Percentiles rank a stretch among this genome's conserved stretches.
These are phyloP conservation scores for Sinosuthora webbiana DNA, from an alignment of 2,113 vertebrate genomes.

Conservation along the genomic window DNA sequence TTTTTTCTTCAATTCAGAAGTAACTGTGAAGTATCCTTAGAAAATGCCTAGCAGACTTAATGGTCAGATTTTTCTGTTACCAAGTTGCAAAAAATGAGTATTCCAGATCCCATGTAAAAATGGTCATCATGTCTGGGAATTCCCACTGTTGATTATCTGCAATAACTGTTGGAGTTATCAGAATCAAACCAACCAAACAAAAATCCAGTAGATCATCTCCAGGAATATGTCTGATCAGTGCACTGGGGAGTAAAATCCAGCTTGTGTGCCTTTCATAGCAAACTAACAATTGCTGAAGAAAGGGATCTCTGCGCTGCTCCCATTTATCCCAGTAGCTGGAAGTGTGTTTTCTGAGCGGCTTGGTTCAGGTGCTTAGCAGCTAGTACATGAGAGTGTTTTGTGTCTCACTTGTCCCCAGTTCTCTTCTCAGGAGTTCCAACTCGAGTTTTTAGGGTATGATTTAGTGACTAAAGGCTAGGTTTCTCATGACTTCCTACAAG, in stretches of 20 bases:
- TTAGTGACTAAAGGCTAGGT: neutral
- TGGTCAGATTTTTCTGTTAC: neutral
- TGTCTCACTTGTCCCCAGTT: neutral
- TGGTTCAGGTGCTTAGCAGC: neutral
- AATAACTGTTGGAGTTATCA: neutral
- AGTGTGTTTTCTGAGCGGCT: fast-evolving
- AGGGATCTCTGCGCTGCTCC: neutral
- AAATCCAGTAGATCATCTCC: neutral
- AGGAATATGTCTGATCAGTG: neutral
- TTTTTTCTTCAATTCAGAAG: neutral
- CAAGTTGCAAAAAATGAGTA: neutral
- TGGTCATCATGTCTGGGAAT: neutral
- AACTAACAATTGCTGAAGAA: neutral
- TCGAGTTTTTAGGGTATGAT: neutral
- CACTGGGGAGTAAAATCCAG: neutral
- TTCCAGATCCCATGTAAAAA: neutral
- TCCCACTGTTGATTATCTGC: neutral
- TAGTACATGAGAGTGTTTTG: fast-evolving
- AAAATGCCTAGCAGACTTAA: neutral
- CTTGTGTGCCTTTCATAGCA: neutral
- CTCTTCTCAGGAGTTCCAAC: neutral
- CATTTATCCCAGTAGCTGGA: neutral
- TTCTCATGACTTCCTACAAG: neutral
- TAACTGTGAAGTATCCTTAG: neutral
- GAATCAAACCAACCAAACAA: neutral